phyloP scores from a whole-genome alignment of 2,888 invertebrate genomes.

The Phorcus lineatus region DNA sequence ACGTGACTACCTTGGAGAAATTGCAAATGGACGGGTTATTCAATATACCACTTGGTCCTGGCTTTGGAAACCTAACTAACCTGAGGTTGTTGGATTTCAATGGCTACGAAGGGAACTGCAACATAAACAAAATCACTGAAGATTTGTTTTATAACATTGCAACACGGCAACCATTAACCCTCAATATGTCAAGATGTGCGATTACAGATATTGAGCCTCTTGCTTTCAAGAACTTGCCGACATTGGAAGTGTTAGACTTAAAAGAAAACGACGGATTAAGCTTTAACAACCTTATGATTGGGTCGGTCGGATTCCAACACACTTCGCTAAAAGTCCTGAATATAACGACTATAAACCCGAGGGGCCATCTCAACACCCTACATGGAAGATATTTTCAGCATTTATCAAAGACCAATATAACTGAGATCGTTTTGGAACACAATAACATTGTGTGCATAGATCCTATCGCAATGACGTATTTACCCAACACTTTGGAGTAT shows the following conservation, averaged over 20 bases:
- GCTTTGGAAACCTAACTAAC: not conserved
- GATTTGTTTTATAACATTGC: not conserved
- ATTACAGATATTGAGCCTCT: not conserved
- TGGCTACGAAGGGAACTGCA: not conserved
- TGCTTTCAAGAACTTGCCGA: slow-evolving; percentile 1
- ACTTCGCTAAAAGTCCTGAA: slow-evolving; percentile 8
- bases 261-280: not conserved
- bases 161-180: slow-evolving; percentile 5
- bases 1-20: not conserved
- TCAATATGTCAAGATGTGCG: not conserved
- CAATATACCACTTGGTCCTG: not conserved
- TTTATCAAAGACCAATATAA: slow-evolving; percentile 2
- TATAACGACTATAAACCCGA: not conserved
- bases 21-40: slow-evolving; percentile 12
- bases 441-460: not conserved
- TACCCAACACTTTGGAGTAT: slow-evolving; percentile 11
- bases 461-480: not conserved
- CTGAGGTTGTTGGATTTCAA: slow-evolving; percentile 8
- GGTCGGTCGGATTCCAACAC: not conserved
- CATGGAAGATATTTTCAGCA: not conserved
- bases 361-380: not conserved
- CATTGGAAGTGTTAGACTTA: not conserved
- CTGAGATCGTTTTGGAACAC: not conserved
- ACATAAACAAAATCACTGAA: not conserved
- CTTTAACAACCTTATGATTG: not conserved